Base-by-base conservation (phyloP, 64 coral and sea anemone genomes). In the Catalaphyllia jardinei region DNA sequence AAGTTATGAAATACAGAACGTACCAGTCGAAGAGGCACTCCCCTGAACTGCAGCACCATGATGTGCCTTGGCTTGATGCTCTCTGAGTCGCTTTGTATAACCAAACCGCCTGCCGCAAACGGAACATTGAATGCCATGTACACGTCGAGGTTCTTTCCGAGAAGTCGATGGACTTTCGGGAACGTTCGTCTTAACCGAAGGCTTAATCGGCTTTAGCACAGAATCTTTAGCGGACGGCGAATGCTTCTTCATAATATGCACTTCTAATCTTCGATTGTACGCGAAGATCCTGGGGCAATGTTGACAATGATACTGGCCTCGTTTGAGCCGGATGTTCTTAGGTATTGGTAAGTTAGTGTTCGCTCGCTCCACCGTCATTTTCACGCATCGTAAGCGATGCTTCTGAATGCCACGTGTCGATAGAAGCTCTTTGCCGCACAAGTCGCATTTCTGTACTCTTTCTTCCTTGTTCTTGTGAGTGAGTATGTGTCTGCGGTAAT, bases 381-480 rank as follows among this genome's bases (percentile, higher is more conserved):
- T 76, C 19, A 79, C 87, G 62, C 78, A 90, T 2, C 62, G 35
- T 10, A 81, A 51, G 5, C 80, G 52, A 72, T 91, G 89, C 50
- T 91, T 76, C 22, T 74, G 27, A 18, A 91, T 67, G 3, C 89
- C 67, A 22, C 89, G 89, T 0, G 71, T 82, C 10, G 89, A 91
- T 54, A 91, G 30, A 19, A 91, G 64, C n/a, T 64, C 88, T 55
- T 90, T 94, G 67, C 87, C 92, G 54, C 92, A 94, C 35, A 94
- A 82, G 60, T 94, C 92, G 46, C 92, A 94, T 30, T 82, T 94
- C 28, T 94, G 92, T 39, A 64, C 25, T 86, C 92, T 85, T 22
- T 90, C 87, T 84, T 94, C 72, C 88, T 90, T 94, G 29, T 86
- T 88, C 73, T 90, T 89, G 88, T 94, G 92, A 5, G 92, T 94